Conservation (phyloP, 2,888 invertebrate genomes). For the Electrophaes corylata region DNA sequence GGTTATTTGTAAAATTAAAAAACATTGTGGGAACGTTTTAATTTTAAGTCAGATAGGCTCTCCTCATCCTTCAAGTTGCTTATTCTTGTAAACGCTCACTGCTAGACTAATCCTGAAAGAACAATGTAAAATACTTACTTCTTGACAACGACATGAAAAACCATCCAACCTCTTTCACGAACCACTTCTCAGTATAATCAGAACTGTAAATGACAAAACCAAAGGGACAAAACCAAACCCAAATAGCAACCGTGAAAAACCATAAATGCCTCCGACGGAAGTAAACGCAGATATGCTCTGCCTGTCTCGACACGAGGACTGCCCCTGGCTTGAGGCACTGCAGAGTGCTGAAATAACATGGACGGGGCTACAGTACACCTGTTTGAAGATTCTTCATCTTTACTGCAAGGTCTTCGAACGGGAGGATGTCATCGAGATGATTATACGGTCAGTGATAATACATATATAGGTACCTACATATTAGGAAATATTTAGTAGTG, state of each 20-base stretch:
- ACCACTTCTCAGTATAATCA: slow-evolving; percentile 7
- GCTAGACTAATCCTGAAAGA: background rate
- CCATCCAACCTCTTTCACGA: slow-evolving; percentile 12
- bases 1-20: background rate
- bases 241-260: slow-evolving; percentile 32
- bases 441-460: slow-evolving; percentile 87
- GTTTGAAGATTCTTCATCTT: slow-evolving; percentile 91
- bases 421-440: slow-evolving; percentile 90
- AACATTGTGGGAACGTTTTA: background rate
- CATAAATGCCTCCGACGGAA: slow-evolving; percentile 81
- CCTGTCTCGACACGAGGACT: slow-evolving; percentile 86
- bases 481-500: too few relatives aligned
- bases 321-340: slow-evolving; percentile 85
- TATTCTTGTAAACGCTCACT: too few relatives aligned
- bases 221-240: slow-evolving; percentile 32
- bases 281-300: slow-evolving; percentile 81
- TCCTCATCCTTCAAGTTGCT: too few relatives aligned
- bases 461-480: background rate
- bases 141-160: background rate
- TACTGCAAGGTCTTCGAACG: slow-evolving; percentile 95
- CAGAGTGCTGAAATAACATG: slow-evolving; percentile 86
- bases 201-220: slow-evolving; percentile 21
- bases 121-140: background rate
- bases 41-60: background rate
- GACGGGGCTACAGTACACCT: slow-evolving; percentile 93